A percentile compares a stretch with the other conserved stretches of the same genome.
These are phyloP conservation scores for Zaprionus ghesquierei DNA, from an alignment of 1,140 invertebrate genomes.

Conservation along the genomic window DNA sequence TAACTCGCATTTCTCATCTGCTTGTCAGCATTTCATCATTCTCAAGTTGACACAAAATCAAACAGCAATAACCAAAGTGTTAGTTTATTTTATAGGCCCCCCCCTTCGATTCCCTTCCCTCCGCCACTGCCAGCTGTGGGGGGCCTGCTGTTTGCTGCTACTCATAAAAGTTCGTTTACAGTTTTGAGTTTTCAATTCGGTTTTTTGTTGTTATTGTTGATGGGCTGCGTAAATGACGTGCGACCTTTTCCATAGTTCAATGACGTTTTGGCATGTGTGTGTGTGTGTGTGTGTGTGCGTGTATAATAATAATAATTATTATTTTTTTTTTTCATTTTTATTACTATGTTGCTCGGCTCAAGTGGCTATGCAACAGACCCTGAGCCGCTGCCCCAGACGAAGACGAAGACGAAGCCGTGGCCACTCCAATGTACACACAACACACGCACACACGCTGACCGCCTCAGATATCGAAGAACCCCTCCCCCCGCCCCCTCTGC, in stretches of 20 bases:
- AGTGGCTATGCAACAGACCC: slow-evolving; percentile 59
- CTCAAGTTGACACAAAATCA: slow-evolving; percentile 60
- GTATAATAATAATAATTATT: slow-evolving; percentile 59
- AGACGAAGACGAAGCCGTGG: slow-evolving; percentile 44
- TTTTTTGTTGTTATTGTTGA: slow-evolving; percentile 26
- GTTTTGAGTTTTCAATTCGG: slow-evolving; percentile 19
- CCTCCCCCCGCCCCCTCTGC: background rate
- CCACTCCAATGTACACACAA: slow-evolving; percentile 71
- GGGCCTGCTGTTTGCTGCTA: slow-evolving; percentile 32
- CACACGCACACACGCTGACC: slow-evolving; percentile 18
- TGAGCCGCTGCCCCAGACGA: slow-evolving; percentile 29
- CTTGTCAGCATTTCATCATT: slow-evolving; percentile 46
- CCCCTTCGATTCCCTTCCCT: background rate
- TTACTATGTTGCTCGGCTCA: slow-evolving; percentile 45
- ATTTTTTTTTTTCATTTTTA: slow-evolving; percentile 44
- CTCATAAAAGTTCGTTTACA: slow-evolving; percentile 40
- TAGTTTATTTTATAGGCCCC: slow-evolving; percentile 15
- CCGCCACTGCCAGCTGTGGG: background rate
- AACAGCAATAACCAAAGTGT: slow-evolving; percentile 41
- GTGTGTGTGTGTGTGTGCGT: slow-evolving; percentile 25
- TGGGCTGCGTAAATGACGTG: slow-evolving; percentile 39
- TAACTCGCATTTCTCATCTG: slow-evolving; percentile 20
- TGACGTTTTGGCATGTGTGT: slow-evolving; percentile 61
- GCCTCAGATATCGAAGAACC: slow-evolving; percentile 38
- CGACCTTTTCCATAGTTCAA: slow-evolving; percentile 76